A percentile compares a stretch with the other conserved stretches of the same genome.
Evolutionary conservation across 2,888 invertebrate species (phyloP).

Genomic region (Drosophila fungiperda): DNA sequence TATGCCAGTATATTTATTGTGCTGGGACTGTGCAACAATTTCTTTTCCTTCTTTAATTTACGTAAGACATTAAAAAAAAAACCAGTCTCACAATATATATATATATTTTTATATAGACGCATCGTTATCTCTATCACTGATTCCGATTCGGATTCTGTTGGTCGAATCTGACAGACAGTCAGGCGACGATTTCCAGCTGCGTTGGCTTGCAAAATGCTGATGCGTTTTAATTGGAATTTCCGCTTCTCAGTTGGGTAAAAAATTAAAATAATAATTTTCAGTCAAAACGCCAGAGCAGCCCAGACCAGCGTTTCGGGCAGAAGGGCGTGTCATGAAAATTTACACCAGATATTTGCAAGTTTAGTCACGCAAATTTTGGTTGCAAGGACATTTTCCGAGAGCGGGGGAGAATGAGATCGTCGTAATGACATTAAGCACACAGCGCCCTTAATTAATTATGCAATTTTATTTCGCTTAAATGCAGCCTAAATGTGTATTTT

Average conservation of each 20-base stretch:
- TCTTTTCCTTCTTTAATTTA: constrained; percentile 59
- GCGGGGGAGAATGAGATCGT: constrained; percentile 1
- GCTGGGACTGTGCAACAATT: constrained; percentile 44
- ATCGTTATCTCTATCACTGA: constrained; percentile 37
- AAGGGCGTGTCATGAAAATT: constrained; percentile 21
- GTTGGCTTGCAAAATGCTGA: constrained; percentile 54
- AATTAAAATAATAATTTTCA: constrained; percentile 76
- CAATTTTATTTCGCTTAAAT: constrained; percentile 26
- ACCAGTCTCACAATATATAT: constrained; percentile 54
- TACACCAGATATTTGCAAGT: constrained; percentile 41
- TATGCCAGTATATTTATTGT: constrained; percentile 72
- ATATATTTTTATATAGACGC: constrained; percentile 6
- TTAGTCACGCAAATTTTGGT: constrained; percentile 53
- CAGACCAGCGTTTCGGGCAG: neutral
- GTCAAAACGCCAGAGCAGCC: constrained; percentile 2
- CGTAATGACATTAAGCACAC: constrained; percentile 52
- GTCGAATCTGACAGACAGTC: constrained; percentile 18
- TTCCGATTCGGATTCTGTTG: constrained; percentile 47
- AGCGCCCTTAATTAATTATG: constrained; percentile 60
- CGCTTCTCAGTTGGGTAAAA: constrained; percentile 67
- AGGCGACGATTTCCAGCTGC: constrained; percentile 45
- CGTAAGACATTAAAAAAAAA: constrained; percentile 67
- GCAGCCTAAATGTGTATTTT: constrained; percentile 10
- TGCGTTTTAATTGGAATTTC: constrained; percentile 81
- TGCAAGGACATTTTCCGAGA: constrained; percentile 11